Conservation (phyloP, 2,113 vertebrate species). For the Etheostoma cragini region DNA sequence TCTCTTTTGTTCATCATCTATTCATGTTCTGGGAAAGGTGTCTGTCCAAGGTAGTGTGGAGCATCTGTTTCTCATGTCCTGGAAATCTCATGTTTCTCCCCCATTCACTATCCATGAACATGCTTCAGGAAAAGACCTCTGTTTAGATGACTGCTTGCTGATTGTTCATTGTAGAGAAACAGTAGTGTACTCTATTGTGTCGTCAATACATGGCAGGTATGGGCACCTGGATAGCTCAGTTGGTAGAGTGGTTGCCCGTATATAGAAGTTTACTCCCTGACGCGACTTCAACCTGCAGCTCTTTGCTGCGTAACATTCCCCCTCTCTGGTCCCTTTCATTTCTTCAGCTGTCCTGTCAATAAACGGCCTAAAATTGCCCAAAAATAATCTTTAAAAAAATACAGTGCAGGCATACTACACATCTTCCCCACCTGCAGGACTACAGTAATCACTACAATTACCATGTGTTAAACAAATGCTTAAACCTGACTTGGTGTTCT, state of each 20-base stretch:
- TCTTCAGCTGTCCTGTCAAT: too few relatives aligned
- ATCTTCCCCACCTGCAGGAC: neutral
- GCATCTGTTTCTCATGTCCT: constrained; percentile 66
- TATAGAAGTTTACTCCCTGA: too few relatives aligned
- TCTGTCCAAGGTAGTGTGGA: constrained; percentile 43
- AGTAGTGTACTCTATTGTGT: neutral
- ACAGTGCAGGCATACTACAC: neutral
- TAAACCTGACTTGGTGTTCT: neutral
- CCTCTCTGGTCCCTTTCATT: too few relatives aligned
- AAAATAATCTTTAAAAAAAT: too few relatives aligned
- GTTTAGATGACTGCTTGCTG: constrained; percentile 50
- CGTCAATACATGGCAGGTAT: neutral
- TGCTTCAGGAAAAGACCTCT: constrained; percentile 61
- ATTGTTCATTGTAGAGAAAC: neutral
- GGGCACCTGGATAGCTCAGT: too few relatives aligned
- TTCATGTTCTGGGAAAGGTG: constrained; percentile 33
- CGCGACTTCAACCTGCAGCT: too few relatives aligned
- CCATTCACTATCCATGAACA: constrained; percentile 53
- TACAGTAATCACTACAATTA: neutral
- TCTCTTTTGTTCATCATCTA: constrained; percentile 21
- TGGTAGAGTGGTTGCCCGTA: too few relatives aligned
- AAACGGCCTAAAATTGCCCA: too few relatives aligned
- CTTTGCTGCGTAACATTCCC: too few relatives aligned
- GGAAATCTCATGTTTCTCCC: constrained; percentile 40
- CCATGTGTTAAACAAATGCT: neutral